Conservation (phyloP, 2,113 vertebrate species). For the Heptranchias perlo region DNA sequence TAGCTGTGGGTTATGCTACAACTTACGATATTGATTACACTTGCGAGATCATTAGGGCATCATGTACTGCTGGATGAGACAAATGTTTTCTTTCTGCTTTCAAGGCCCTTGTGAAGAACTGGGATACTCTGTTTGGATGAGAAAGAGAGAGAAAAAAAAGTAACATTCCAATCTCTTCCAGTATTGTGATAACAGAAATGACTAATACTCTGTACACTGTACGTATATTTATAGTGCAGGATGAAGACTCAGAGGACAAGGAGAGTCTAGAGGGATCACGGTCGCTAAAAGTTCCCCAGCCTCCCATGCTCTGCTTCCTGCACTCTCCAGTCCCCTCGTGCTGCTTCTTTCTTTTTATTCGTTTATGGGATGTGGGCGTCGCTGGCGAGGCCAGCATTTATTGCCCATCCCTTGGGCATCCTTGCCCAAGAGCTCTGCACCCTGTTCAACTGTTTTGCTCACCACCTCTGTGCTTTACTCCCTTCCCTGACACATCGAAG, state of each 20-base stretch:
- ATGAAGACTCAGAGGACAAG: not conserved
- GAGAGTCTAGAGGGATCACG: not conserved
- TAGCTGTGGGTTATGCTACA: not conserved
- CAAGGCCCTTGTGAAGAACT: not conserved
- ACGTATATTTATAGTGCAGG: no score
- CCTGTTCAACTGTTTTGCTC: not conserved
- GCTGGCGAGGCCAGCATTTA: no score
- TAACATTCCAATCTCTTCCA: not conserved
- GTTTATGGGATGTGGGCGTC: no score
- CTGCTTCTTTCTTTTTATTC: no score
- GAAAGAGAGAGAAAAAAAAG: not conserved
- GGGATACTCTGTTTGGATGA: not conserved
- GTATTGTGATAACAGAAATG: not conserved
- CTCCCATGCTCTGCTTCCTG: not conserved
- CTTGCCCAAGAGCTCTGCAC: not conserved
- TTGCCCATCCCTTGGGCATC: no score
- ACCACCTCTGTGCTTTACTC: not conserved
- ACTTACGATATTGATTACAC: not conserved
- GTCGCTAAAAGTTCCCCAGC: not conserved
- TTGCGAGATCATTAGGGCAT: not conserved
- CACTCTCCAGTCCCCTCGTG: not conserved
- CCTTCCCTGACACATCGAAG: no score
- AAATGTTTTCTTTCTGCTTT: not conserved
- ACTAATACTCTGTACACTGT: not conserved
- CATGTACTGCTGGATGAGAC: not conserved